These are phyloP conservation scores for Pseudoips prasinana DNA, from an alignment of 2,888 invertebrate genomes.

Conservation along the genomic window DNA sequence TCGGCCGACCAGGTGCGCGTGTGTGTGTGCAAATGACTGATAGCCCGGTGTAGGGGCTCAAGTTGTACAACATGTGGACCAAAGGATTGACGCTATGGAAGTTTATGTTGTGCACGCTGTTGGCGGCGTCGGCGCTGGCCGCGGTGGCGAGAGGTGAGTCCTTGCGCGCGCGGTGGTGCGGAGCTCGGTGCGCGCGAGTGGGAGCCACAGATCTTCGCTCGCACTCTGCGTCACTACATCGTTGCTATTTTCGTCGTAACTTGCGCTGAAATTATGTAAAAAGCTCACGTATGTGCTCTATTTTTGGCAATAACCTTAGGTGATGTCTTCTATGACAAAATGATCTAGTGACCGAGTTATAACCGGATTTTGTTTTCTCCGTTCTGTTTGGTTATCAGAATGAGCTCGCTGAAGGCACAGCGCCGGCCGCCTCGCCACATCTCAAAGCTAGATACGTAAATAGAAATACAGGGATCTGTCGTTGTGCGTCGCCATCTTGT, in stretches of 20 bases:
- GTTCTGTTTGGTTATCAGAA: conserved; percentile 24
- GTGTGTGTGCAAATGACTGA: conserved; percentile 80
- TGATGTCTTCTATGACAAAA: conserved; percentile 63
- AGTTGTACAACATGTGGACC: conserved; percentile 77
- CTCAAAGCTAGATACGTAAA: conserved; percentile 76
- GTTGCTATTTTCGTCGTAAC: conserved; percentile 77
- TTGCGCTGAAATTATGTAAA: conserved; percentile 83
- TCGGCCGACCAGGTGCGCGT: conserved; percentile 76
- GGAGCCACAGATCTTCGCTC: conserved; percentile 46
- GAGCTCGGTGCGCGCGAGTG: conserved; percentile 38
- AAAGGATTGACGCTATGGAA: conserved; percentile 76
- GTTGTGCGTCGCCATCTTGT: conserved; percentile 80
- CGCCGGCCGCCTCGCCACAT: conserved; percentile 44
- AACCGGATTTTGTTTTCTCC: conserved; percentile 31
- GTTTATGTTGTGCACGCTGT: conserved; percentile 75
- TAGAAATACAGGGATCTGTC: conserved; percentile 81
- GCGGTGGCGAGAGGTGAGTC: conserved; percentile 74
- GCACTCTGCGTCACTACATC: conserved; percentile 69
- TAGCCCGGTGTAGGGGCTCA: conserved; percentile 71
- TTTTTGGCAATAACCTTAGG: conserved; percentile 77
- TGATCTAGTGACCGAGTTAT: conserved; percentile 61
- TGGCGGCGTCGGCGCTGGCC: conserved; percentile 68
- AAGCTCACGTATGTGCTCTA: conserved; percentile 78
- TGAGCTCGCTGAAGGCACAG: conserved; percentile 25
- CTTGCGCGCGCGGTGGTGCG: conserved; percentile 24